A percentile compares a stretch with the other conserved stretches of the same genome.
Conservation (phyloP, 2,888 invertebrate species). For the Nomada goodeniana region DNA sequence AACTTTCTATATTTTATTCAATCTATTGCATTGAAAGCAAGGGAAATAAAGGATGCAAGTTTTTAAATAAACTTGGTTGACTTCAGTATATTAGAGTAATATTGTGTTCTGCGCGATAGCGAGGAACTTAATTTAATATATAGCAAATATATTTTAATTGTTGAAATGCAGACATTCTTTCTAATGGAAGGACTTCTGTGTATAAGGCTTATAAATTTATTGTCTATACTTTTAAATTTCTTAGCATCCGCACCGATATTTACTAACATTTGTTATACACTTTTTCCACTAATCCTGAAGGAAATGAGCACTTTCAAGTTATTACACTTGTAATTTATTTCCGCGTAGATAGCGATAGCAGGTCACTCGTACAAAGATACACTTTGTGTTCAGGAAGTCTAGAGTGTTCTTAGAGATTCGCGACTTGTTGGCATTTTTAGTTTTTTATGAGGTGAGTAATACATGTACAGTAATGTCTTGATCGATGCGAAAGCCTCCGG, state of each 20-base stretch:
- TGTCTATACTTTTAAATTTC: constrained; percentile 15
- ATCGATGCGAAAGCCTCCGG: too few species aligned
- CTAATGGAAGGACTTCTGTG: neutral
- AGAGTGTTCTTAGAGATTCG: neutral
- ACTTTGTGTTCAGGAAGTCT: neutral
- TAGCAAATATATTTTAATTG: neutral
- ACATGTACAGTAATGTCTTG: too few species aligned
- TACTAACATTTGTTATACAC: neutral
- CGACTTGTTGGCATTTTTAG: neutral
- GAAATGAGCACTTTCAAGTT: neutral
- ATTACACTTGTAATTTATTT: constrained; percentile 19
- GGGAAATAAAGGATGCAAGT: neutral
- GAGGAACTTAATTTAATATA: too few species aligned
- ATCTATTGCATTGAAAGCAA: too few species aligned
- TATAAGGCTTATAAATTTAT: neutral
- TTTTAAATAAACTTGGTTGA: neutral
- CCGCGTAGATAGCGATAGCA: neutral
- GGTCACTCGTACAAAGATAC: too few species aligned
- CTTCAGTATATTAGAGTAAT: too few species aligned
- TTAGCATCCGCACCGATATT: neutral
- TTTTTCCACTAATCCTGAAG: constrained; percentile 1
- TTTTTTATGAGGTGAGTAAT: neutral
- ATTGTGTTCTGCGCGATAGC: too few species aligned
- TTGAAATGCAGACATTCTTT: neutral
- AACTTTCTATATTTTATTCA: too few species aligned